Percentiles rank a stretch among this genome's conserved stretches.
Conservation (phyloP, 2,797 vertebrate species). For the Tapirus indicus region DNA sequence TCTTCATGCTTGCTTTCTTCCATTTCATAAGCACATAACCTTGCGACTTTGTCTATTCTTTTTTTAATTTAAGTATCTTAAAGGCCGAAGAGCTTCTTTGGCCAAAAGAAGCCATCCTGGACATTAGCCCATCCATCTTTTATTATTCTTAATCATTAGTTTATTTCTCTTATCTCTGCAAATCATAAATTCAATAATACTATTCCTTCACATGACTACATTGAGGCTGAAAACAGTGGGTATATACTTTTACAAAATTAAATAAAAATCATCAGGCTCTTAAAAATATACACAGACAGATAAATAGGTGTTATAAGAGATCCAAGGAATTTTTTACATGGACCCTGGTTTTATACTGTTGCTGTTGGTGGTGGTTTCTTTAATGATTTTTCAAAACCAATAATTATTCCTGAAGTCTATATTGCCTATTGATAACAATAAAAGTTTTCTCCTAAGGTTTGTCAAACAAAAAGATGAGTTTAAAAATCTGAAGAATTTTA, state of each 20-base stretch:
- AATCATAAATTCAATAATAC: background rate
- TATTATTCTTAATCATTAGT: slow-evolving; percentile 1
- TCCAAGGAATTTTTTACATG: background rate
- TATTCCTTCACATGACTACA: background rate
- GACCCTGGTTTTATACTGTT: background rate
- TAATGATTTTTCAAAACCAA: background rate
- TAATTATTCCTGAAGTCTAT: slow-evolving; percentile 17
- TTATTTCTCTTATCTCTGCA: background rate
- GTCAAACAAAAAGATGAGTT: background rate
- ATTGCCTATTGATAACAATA: background rate
- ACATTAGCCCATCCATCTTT: background rate
- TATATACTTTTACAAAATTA: slow-evolving; percentile 29
- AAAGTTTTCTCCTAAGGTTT: background rate
- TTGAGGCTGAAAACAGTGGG: slow-evolving; percentile 26
- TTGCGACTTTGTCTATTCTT: slow-evolving; percentile 1
- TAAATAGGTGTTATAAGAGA: background rate
- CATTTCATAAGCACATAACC: background rate
- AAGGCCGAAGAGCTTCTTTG: background rate
- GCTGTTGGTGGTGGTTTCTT: background rate
- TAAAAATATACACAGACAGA: slow-evolving; percentile 10
- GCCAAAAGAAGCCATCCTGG: background rate
- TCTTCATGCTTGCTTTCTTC: slow-evolving; percentile 26
- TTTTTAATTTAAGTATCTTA: slow-evolving; percentile 47
- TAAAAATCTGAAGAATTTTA: slow-evolving; percentile 41
- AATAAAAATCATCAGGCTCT: background rate